Conservation (phyloP, 2,888 invertebrate species). For the Drosophila neonasuta region DNA sequence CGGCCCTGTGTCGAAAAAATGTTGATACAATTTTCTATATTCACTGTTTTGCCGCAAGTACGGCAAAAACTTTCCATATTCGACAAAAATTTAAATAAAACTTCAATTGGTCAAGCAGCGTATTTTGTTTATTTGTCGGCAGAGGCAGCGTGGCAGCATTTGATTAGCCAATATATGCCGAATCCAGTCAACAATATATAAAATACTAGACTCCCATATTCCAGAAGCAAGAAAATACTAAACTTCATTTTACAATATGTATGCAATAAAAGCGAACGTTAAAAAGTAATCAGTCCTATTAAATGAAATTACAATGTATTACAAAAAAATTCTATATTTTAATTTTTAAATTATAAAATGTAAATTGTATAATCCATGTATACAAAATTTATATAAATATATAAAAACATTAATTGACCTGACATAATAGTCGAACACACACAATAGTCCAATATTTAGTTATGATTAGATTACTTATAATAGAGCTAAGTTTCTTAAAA, state of each 20-base stretch:
- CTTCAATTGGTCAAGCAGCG: constrained; percentile 19
- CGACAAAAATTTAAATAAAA: background rate
- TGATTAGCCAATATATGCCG: constrained; percentile 1
- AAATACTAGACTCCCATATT: background rate
- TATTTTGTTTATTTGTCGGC: background rate
- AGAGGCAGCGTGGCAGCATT: constrained; percentile 15
- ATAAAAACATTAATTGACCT: too few relatives aligned
- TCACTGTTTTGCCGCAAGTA: constrained; percentile 56
- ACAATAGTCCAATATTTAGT: background rate
- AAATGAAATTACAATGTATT: too few relatives aligned
- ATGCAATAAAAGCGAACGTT: too few relatives aligned
- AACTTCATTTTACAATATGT: too few relatives aligned
- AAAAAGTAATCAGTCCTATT: too few relatives aligned
- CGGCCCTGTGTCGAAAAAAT: constrained; percentile 44
- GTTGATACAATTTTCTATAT: constrained; percentile 33
- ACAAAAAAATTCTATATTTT: too few relatives aligned
- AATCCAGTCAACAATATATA: background rate
- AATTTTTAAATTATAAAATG: too few relatives aligned
- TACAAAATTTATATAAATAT: too few relatives aligned
- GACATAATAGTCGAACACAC: too few relatives aligned
- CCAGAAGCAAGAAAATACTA: constrained; percentile 7
- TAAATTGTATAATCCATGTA: too few relatives aligned
- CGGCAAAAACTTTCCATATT: constrained; percentile 66
- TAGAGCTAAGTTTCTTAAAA: background rate
- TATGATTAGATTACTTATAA: background rate